Evolutionary conservation across 2,113 vertebrate species (phyloP).

Genomic region (Dicentrarchus labrax): DNA sequence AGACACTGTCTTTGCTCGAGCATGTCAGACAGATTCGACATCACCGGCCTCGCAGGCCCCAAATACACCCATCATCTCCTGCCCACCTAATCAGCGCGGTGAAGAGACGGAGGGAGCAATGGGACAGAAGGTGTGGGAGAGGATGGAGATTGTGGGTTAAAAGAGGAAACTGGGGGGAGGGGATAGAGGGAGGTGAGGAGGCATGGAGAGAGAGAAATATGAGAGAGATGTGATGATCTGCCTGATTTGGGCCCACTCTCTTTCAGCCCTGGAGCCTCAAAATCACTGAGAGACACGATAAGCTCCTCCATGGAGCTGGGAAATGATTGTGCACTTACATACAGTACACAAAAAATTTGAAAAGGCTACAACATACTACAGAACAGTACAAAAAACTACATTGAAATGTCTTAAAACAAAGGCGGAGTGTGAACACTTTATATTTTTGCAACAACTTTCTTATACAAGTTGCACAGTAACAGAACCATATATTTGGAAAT

Average conservation of each 20-base stretch:
- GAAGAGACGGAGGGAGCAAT: conserved; percentile 48
- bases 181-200: conserved; percentile 4
- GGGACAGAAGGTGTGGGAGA: conserved; percentile 48
- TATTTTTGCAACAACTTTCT: not conserved
- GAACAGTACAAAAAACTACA: not conserved
- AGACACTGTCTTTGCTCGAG: conserved; percentile 60
- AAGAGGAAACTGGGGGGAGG: conserved; percentile 53
- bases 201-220: conserved; percentile 20
- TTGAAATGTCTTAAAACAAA: not conserved
- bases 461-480: not conserved
- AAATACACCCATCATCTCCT: conserved; percentile 69
- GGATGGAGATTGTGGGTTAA: conserved; percentile 57
- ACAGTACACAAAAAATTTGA: not conserved
- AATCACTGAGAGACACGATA: conserved; percentile 22
- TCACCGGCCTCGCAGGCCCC: conserved; percentile 46
- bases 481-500: not conserved
- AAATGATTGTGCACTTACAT: not conserved
- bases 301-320: conserved; percentile 27
- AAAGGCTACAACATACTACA: not conserved
- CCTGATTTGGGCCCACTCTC: conserved; percentile 48
- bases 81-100: conserved; percentile 55
- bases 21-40: conserved; percentile 69
- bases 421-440: not conserved
- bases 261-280: conserved; percentile 21
- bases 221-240: conserved; percentile 53